phyloP scores from a whole-genome alignment of 2,888 invertebrate species.

The Watsonalla cultraria region DNA sequence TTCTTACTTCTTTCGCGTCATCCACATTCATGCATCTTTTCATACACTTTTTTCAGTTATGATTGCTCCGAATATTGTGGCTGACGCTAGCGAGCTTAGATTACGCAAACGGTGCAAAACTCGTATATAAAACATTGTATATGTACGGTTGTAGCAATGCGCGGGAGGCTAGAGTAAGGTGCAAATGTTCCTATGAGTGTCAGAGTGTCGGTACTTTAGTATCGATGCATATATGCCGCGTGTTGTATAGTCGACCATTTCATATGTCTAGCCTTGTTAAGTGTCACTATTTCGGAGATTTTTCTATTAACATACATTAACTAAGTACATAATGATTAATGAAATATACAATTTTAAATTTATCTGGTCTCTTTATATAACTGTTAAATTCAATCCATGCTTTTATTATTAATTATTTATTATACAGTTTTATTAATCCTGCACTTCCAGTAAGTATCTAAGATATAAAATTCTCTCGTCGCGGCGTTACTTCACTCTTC shows the following conservation, averaged over 20 bases:
- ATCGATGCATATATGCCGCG: constrained; percentile 32
- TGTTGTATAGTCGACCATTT: constrained; percentile 56
- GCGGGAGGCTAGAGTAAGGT: constrained; percentile 56
- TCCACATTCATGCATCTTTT: too few species aligned
- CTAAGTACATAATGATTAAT: constrained; percentile 34
- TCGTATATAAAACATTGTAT: too few species aligned
- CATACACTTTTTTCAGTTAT: too few species aligned
- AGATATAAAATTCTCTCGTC: too few species aligned
- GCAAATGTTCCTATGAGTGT: constrained; percentile 77
- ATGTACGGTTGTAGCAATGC: constrained; percentile 15
- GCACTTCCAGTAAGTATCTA: too few species aligned
- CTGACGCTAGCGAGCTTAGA: neutral
- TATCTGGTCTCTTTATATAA: constrained; percentile 8
- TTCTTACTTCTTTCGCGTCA: too few species aligned
- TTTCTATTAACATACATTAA: constrained; percentile 68
- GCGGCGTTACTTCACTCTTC: too few species aligned
- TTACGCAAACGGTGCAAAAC: constrained; percentile 11
- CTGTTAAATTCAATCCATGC: neutral
- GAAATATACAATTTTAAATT: constrained; percentile 58
- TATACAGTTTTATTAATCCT: too few species aligned
- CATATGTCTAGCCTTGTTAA: constrained; percentile 60
- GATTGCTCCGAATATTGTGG: too few species aligned
- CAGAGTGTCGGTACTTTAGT: constrained; percentile 40
- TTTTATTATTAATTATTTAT: neutral
- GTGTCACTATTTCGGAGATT: constrained; percentile 60